phyloP scores from a whole-genome alignment of 1,140 invertebrate species.

The Drosophila repleta region DNA sequence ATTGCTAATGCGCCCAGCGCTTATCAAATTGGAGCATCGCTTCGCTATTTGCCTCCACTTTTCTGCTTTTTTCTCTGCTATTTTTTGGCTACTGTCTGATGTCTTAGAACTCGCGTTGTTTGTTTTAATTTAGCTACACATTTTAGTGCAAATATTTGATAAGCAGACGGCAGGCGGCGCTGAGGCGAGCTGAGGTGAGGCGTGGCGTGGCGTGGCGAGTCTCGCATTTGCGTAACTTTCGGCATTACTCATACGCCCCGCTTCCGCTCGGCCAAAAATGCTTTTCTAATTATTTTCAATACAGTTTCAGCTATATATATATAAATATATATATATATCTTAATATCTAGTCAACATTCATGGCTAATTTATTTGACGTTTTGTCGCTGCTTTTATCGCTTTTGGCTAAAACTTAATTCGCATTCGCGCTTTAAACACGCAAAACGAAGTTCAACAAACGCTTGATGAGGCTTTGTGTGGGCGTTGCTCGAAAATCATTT shows the following conservation, averaged over 20 bases:
- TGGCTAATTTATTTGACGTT: constrained; percentile 26
- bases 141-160: constrained; percentile 80
- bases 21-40: constrained; percentile 81
- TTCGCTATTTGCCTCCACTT: constrained; percentile 37
- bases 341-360: constrained; percentile 21
- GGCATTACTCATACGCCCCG: constrained; percentile 70
- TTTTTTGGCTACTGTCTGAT: constrained; percentile 49
- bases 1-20: constrained; percentile 73
- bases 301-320: constrained; percentile 7
- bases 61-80: constrained; percentile 17
- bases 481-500: constrained; percentile 19
- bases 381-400: constrained; percentile 20
- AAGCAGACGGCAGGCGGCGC: constrained; percentile 44
- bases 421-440: background rate
- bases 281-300: constrained; percentile 12
- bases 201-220: background rate
- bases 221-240: constrained; percentile 57
- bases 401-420: constrained; percentile 15
- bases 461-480: constrained; percentile 60
- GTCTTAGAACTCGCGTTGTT: constrained; percentile 42
- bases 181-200: background rate
- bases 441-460: constrained; percentile 63
- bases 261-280: constrained; percentile 11
- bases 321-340: too few relatives aligned
- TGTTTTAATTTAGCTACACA: constrained; percentile 76